Evolutionary conservation across 1,140 invertebrate species (phyloP).

Genomic region (Eurytemora carolleeae): DNA sequence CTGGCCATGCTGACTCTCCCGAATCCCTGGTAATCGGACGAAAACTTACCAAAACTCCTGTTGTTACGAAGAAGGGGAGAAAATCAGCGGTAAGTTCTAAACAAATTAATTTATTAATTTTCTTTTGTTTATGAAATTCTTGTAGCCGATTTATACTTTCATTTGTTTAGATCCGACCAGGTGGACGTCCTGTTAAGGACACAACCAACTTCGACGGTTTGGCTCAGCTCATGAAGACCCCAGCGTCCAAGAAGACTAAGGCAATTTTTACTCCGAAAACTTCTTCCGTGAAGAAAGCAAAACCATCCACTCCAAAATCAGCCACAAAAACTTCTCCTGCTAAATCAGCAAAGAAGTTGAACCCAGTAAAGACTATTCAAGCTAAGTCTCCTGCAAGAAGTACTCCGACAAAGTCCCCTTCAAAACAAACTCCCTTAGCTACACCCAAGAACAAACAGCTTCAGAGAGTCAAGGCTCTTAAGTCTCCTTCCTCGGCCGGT

Average conservation of each 20-base stretch:
- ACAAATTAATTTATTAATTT: background rate
- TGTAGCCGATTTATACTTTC: too few relatives aligned
- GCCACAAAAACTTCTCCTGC: background rate
- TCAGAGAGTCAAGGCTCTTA: too few relatives aligned
- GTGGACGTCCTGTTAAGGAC: background rate
- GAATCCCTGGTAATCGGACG: slow-evolving; percentile 24
- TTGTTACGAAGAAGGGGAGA: slow-evolving; percentile 22
- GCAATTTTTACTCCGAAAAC: background rate
- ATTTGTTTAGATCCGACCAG: too few relatives aligned
- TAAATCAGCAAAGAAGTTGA: background rate
- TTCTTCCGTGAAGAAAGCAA: background rate
- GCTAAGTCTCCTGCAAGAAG: background rate
- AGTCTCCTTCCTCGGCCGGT: too few relatives aligned
- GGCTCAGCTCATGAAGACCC: background rate
- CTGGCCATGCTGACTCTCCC: slow-evolving; percentile 26
- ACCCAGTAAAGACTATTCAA: background rate
- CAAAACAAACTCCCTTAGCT: too few relatives aligned
- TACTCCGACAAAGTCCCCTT: background rate
- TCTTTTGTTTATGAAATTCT: background rate
- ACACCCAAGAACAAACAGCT: too few relatives aligned
- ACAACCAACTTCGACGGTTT: background rate
- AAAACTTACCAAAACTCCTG: slow-evolving; percentile 22
- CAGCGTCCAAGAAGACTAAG: background rate
- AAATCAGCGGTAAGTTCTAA: slow-evolving; percentile 18
- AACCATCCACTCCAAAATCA: background rate